These are phyloP conservation scores for Aplysina aerophoba DNA, from an alignment of 37 sponge, comb jelly and placozoan species.

Conservation along the genomic window DNA sequence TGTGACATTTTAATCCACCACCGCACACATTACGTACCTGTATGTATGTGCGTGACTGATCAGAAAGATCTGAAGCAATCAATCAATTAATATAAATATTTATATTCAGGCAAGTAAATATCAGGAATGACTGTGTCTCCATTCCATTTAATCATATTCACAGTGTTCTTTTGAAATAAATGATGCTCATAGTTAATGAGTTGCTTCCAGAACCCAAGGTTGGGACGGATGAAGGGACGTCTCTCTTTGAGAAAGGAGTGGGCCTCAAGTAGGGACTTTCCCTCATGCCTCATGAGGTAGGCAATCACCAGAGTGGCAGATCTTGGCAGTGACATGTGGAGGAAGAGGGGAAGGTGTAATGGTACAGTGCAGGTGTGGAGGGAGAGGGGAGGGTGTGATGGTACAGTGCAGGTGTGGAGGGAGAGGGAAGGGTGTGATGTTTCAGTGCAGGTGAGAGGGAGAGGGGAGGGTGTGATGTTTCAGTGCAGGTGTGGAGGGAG, in stretches of 20 bases:
- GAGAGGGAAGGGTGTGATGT: too few species aligned
- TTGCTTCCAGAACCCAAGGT: conserved; percentile 9
- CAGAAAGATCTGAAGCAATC: too few species aligned
- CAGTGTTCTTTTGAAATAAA: not conserved
- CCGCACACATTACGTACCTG: too few species aligned
- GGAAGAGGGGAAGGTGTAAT: not conserved
- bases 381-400: too few species aligned
- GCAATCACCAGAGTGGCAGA: conserved; percentile 19
- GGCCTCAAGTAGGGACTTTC: conserved; percentile 3
- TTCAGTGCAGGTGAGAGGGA: too few species aligned
- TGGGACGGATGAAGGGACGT: conserved; percentile 5
- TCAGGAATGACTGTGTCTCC: not conserved
- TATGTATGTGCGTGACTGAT: too few species aligned
- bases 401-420: too few species aligned
- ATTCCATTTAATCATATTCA: conserved; percentile 9
- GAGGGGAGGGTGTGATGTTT: too few species aligned
- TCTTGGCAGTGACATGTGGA: not conserved
- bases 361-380: too few species aligned
- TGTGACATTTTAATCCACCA: too few species aligned
- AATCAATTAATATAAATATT: not conserved
- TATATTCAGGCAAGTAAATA: not conserved
- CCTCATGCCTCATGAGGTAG: conserved; percentile 10
- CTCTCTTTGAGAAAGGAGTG: conserved; percentile 3
- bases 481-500: too few species aligned
- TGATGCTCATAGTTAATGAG: conserved; percentile 6